A percentile compares a stretch with the other conserved stretches of the same genome.
phyloP scores from a whole-genome alignment of 2,888 invertebrate genomes.

The Meta bourneti region DNA sequence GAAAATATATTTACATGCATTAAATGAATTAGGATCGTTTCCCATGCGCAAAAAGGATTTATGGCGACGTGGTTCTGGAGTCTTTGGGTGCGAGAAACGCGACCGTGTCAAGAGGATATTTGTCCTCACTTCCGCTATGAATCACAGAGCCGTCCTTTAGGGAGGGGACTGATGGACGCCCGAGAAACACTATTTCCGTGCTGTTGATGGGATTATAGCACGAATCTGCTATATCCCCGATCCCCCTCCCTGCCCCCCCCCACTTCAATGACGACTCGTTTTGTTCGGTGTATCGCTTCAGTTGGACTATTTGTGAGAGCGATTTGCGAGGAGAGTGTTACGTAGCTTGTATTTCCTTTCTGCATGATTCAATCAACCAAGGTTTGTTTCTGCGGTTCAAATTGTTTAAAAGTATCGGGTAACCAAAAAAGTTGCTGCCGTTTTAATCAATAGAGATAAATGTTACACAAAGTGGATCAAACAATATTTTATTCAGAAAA shows the following conservation, averaged over 20 bases:
- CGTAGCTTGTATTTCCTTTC: too few species aligned
- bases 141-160: slow-evolving; percentile 23
- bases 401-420: too few species aligned
- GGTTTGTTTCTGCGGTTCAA: too few species aligned
- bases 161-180: background rate
- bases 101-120: slow-evolving; percentile 64
- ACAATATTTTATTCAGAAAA: too few species aligned
- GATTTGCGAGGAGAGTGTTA: background rate
- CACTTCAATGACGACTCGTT: background rate
- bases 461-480: too few species aligned
- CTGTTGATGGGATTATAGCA: background rate
- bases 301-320: background rate
- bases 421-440: too few species aligned
- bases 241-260: background rate
- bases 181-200: background rate
- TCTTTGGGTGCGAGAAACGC: slow-evolving; percentile 21
- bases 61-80: background rate
- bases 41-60: background rate
- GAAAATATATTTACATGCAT: slow-evolving; percentile 67
- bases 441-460: too few species aligned
- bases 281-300: background rate
- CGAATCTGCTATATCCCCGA: background rate
- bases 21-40: slow-evolving; percentile 50
- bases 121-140: slow-evolving; percentile 69
- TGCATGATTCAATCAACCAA: too few species aligned